Base-by-base conservation (phyloP, 2,888 invertebrate species). In the Celastrina argiolus region DNA sequence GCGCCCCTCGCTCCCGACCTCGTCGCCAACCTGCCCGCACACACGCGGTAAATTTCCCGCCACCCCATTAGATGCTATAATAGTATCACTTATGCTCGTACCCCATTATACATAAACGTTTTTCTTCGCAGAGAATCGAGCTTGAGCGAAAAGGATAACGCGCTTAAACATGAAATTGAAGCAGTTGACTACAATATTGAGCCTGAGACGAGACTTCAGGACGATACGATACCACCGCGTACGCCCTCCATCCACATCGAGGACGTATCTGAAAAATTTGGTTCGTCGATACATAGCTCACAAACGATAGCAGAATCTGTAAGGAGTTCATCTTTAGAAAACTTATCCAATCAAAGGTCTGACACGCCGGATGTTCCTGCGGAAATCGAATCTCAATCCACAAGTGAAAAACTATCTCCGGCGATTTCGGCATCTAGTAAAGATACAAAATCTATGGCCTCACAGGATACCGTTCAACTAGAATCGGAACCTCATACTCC, bases 11-110 rank as follows among this genome's bases (percentile, higher is more conserved):
- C 78, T 34, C 87, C 82, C 76, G 88, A 88, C 82, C 83, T 88
- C 77, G 89, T 88, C 74, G 87, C 85, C 73, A 87, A 87, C 79
- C 81, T 88, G 69, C 88, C 89, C 69, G 74, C 80, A 66, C 85
- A 82, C 79, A 81, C 87, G 75, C 84, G 89, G 89, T 88, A 89
- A 81, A 73, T 71, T 31, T 66, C 66, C 59, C 59, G 63, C 56
- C 65, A 51, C 65, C 66, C 51, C 66, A 69, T 63, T 36, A 70
- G 72, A 71, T 70, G 69, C 73, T 71, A 71, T 31, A 31, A 70
- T n/a, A n/a, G n/a, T 42, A 69, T 65, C 72, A 71, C 69, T 68
- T 66, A 71, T 72, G 69, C 71, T 71, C 70, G 70, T 18, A 41
- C 18, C 26, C 34, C 18, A 61, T 12, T 36, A 31, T 22, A 66